Evolutionary conservation across 2,888 invertebrate species (phyloP), one percentile per base, ranked within the genome.

Genomic region (Conus canariensis): DNA sequence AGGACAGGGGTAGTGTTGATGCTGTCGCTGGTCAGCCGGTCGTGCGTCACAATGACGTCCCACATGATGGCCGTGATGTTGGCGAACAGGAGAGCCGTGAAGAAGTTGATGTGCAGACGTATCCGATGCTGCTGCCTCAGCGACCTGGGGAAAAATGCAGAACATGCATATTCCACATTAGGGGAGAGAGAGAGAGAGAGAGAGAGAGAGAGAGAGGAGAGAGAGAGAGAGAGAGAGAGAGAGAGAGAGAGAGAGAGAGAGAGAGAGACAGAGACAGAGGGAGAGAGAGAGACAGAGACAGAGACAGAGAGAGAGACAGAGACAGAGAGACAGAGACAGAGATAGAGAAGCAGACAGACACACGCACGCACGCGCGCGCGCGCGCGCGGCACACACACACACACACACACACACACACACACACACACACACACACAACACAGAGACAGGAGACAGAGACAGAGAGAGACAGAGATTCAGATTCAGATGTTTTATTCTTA

Each of bases 101-200:
- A 95, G 89, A 96, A 95, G 88, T 95, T 95, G 83, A 95, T 93
- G 91, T 96, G 96, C 0, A 96, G 93, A 0, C 95, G 93, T 58
- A 96, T 95, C 60, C 96, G 91, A 90, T 95, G 94, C 91, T 96
- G 96, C 10, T 91, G 91, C 45, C 95, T 86, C 25, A 96, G 92
- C 25, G 93, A 91, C 88, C 96, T 96, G 92, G 7, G 56, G 8
- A 58, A 56, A 83, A 22, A 64, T 45, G 45, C 4, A 45, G 45
- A 45, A 45, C 45, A 45, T 45, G 45, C 45, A 2, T 4, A 45
- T 45, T 45, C 45, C 19, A 64, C 12, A 64, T 45, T 45, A 45
- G 45, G 4, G 45, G 45, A 45, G 45, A 45, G 45, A 45, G 45
- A 45, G 19, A 12, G 19, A 64, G 14, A 64, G 14, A 64, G 64